Percentiles rank a stretch among this genome's conserved stretches.
Conservation (phyloP, 2,797 vertebrate species). For the Notoglanidium macrostoma region DNA sequence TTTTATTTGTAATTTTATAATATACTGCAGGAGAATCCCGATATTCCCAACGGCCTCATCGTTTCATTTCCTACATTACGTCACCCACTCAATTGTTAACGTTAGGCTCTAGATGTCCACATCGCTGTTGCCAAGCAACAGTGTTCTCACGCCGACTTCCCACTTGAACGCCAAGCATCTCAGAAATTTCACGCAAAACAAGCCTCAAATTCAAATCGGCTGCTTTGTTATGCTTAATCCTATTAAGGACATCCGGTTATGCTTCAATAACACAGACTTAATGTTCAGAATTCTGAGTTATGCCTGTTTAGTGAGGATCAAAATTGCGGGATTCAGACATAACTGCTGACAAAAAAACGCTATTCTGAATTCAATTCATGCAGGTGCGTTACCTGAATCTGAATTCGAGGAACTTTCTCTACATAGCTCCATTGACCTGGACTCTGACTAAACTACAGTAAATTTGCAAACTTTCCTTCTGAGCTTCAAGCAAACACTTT, state of each 20-base stretch:
- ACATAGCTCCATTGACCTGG: background rate
- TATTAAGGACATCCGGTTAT: background rate
- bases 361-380: background rate
- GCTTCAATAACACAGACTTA: background rate
- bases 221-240: background rate
- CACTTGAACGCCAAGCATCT: background rate
- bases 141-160: too few species aligned
- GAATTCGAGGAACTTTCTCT: background rate
- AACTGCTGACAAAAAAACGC: background rate
- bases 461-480: background rate
- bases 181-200: background rate
- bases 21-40: too few species aligned
- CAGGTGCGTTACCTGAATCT: background rate
- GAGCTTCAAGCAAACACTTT: background rate
- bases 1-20: too few species aligned
- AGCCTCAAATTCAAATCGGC: background rate
- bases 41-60: too few species aligned
- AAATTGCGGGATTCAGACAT: background rate
- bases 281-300: background rate
- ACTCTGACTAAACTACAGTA: background rate
- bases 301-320: background rate
- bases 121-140: too few species aligned
- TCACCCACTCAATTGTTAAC: too few species aligned
- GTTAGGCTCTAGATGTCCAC: too few species aligned
- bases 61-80: too few species aligned